Percentiles rank a stretch among this genome's conserved stretches.
Evolutionary conservation across 2,113 vertebrate species (phyloP).

Genomic region (Gallinago paraguaiae): DNA sequence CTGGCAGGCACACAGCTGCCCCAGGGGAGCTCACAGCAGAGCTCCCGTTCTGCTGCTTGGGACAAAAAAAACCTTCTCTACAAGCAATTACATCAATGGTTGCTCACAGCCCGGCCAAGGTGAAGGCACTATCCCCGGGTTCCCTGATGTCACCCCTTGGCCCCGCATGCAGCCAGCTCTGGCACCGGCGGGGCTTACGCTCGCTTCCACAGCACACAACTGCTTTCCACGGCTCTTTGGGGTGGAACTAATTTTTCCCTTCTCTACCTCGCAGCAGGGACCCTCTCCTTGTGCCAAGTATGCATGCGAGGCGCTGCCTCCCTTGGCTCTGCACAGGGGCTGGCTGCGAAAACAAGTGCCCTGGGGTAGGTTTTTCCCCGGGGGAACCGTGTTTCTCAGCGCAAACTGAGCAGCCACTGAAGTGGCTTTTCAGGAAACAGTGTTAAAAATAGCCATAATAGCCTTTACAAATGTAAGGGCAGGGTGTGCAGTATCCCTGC

Average conservation of each 20-base stretch:
- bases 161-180: neutral
- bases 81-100: neutral
- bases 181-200: neutral
- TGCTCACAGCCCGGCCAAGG: neutral
- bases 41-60: neutral
- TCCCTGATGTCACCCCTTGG: conserved; percentile 51
- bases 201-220: neutral
- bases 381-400: neutral
- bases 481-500: neutral
- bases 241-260: neutral
- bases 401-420: neutral
- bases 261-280: neutral
- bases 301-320: neutral
- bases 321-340: neutral
- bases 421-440: neutral
- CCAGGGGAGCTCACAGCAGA: neutral
- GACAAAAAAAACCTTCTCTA: neutral
- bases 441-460: neutral
- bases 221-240: neutral
- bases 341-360: neutral
- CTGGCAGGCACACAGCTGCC: rapidly evolving
- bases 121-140: neutral
- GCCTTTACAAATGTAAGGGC: neutral
- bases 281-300: neutral
- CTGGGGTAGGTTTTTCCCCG: neutral